phyloP scores from a whole-genome alignment of 2,888 invertebrate genomes.

The Andrena bucephala region DNA sequence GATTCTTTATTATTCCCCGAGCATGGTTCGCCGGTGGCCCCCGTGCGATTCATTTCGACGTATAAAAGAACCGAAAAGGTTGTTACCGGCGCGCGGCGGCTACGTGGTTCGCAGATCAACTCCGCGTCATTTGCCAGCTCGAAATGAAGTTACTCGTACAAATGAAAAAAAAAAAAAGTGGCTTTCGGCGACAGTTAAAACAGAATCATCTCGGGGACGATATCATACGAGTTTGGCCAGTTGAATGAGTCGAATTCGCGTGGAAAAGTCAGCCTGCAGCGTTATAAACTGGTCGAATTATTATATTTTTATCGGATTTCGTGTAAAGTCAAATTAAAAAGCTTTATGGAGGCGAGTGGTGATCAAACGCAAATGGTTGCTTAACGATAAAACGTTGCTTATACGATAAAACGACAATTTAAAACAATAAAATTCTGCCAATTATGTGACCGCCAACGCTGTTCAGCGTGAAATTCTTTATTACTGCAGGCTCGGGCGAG shows the following conservation, averaged over 20 bases:
- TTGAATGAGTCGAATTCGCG: background rate
- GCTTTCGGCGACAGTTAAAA: constrained; percentile 23
- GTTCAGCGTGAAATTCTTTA: constrained; percentile 11
- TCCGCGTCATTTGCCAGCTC: constrained; percentile 13
- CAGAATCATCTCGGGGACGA: constrained; percentile 1
- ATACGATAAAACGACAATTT: too few relatives aligned
- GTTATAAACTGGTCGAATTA: background rate
- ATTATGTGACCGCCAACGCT: background rate
- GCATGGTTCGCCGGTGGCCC: constrained; percentile 3
- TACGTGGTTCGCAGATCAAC: constrained; percentile 21
- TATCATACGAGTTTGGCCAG: background rate
- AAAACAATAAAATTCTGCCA: background rate
- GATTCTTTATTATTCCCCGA: constrained; percentile 32
- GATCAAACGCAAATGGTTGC: too few relatives aligned
- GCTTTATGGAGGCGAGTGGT: too few relatives aligned
- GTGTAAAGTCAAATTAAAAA: too few relatives aligned
- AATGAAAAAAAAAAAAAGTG: constrained; percentile 36
- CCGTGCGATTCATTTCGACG: constrained; percentile 30
- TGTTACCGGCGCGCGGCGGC: constrained; percentile 12
- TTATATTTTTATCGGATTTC: background rate
- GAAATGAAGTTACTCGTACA: constrained; percentile 41
- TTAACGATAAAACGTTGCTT: too few relatives aligned
- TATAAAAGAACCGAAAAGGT: constrained; percentile 21
- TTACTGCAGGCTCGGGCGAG: background rate
- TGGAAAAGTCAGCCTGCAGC: background rate